Conservation (phyloP, 2,888 invertebrate species). For the Pasiphila rectangulata region DNA sequence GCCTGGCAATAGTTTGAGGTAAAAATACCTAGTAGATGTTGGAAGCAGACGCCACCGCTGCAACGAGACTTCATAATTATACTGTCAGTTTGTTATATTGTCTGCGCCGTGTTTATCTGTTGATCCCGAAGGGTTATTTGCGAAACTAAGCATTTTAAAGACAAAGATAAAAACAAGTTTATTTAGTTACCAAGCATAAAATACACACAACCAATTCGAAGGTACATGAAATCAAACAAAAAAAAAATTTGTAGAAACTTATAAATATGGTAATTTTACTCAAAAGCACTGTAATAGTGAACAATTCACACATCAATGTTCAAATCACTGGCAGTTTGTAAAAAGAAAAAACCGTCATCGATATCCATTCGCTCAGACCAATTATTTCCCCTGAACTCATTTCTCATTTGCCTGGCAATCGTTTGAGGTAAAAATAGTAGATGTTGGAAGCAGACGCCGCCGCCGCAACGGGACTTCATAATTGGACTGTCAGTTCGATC, state of each 20-base stretch:
- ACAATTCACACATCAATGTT: too few relatives aligned
- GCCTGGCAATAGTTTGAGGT: constrained; percentile 13
- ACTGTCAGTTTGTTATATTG: constrained; percentile 45
- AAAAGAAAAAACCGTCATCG: constrained; percentile 28
- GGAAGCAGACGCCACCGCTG: constrained; percentile 38
- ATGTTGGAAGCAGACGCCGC: constrained; percentile 39
- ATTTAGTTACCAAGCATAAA: too few relatives aligned
- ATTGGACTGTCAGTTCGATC: constrained; percentile 53
- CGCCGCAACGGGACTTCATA: constrained; percentile 43
- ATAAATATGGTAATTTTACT: too few relatives aligned
- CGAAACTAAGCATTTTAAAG: too few relatives aligned
- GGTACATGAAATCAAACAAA: not conserved
- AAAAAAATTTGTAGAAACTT: too few relatives aligned
- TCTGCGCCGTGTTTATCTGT: constrained; percentile 16
- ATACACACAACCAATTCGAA: not conserved
- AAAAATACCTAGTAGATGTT: constrained; percentile 45
- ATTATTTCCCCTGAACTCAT: constrained; percentile 41
- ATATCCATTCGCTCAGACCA: constrained; percentile 45
- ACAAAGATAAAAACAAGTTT: too few relatives aligned
- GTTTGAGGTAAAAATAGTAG: constrained; percentile 40
- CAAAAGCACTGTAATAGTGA: too few relatives aligned
- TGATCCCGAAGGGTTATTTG: not conserved
- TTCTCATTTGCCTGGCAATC: constrained; percentile 16
- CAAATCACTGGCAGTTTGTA: constrained; percentile 6
- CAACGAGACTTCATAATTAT: constrained; percentile 52